phyloP scores from a whole-genome alignment of 23 tunicate genomes.

The Trididemnum nubilum region DNA sequence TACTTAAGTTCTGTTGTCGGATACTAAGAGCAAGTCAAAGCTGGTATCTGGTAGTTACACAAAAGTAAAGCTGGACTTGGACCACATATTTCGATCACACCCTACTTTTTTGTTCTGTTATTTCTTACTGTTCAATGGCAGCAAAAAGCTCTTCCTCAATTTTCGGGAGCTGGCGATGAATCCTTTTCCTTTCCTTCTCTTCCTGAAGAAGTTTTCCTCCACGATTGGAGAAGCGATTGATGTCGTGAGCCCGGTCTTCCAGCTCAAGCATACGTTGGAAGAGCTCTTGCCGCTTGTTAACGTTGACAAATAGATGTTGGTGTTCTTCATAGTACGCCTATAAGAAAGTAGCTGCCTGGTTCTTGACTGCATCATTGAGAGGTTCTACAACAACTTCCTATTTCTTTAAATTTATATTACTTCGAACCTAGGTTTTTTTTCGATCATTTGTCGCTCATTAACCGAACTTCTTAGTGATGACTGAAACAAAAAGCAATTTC shows the following conservation, averaged over 20 bases:
- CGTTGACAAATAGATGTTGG: slow-evolving; percentile 71
- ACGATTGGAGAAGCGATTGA: slow-evolving; percentile 77
- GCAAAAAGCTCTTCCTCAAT: slow-evolving; percentile 83
- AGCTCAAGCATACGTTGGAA: slow-evolving; percentile 85
- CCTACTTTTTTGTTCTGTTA: slow-evolving; percentile 68
- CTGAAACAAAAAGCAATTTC: too few species aligned
- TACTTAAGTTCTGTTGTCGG: too few species aligned
- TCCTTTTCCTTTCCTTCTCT: slow-evolving; percentile 70
- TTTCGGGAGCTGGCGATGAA: slow-evolving; percentile 86
- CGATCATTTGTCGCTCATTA: too few species aligned
- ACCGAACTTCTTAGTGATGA: too few species aligned
- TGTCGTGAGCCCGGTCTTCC: slow-evolving; percentile 62
- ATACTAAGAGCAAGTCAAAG: too few species aligned
- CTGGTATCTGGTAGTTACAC: too few species aligned
- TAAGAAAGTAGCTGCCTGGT: too few species aligned
- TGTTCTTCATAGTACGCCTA: slow-evolving; percentile 87
- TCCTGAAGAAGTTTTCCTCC: slow-evolving; percentile 85
- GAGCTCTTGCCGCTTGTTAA: slow-evolving; percentile 71
- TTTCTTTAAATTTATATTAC: neutral
- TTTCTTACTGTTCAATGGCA: slow-evolving; percentile 67
- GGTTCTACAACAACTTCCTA: neutral
- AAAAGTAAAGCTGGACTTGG: too few species aligned
- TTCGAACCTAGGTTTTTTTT: neutral
- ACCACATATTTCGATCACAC: too few species aligned
- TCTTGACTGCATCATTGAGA: too few species aligned